phyloP scores from a whole-genome alignment of 2,113 vertebrate species.

The Charina bottae region DNA sequence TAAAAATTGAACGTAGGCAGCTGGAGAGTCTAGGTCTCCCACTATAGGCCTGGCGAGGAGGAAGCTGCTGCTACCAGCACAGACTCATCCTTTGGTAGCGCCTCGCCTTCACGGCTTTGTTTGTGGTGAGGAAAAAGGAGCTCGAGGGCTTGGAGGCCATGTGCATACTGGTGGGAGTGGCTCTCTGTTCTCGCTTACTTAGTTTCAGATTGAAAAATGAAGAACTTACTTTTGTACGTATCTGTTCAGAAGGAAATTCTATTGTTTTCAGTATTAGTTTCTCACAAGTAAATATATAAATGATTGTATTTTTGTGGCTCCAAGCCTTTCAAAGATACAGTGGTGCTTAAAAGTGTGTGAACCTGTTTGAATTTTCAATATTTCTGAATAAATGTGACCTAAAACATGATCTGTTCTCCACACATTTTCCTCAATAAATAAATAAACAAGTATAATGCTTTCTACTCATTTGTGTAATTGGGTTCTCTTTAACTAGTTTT shows the following conservation, averaged over 20 bases:
- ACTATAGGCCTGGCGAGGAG: not conserved
- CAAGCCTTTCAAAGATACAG: no score
- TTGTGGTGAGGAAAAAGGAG: not conserved
- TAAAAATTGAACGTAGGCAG: not conserved
- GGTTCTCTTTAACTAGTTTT: not conserved
- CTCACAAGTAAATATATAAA: not conserved
- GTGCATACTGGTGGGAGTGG: not conserved
- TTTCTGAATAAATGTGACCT: not conserved
- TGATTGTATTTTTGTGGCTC: not conserved
- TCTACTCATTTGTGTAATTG: not conserved
- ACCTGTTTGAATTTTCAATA: not conserved
- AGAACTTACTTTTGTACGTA: no score
- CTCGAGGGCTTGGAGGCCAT: not conserved
- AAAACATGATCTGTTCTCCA: not conserved
- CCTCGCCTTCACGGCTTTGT: not conserved
- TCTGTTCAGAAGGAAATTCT: not conserved
- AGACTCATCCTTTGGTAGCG: not conserved
- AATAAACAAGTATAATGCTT: not conserved
- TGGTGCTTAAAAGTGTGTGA: no score
- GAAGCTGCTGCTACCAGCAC: not conserved
- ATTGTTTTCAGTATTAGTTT: not conserved
- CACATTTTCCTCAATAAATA: not conserved
- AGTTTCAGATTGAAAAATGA: not conserved
- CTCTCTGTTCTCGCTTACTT: not conserved
- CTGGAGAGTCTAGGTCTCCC: not conserved